Evolutionary conservation across 2,113 vertebrate species (phyloP).

Genomic region (Chloropsis cyanopogon): DNA sequence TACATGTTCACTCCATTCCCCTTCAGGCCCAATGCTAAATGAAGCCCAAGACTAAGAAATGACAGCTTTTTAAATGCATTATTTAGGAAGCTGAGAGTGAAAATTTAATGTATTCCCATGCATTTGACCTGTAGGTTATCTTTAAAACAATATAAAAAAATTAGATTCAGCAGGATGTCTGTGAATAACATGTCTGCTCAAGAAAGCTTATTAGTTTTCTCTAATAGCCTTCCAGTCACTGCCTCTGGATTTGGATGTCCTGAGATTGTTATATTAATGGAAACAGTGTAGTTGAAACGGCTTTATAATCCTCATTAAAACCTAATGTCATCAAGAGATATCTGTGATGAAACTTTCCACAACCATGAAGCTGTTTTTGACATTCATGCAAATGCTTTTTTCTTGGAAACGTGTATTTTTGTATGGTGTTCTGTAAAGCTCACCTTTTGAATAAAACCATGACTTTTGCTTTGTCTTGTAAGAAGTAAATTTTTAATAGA

Average conservation of each 20-base stretch:
- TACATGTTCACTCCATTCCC: neutral
- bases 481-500: neutral
- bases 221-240: neutral
- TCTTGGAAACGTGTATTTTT: neutral
- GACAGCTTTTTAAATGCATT: neutral
- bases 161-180: neutral
- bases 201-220: slow-evolving; percentile 1
- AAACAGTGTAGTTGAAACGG: neutral
- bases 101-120: neutral
- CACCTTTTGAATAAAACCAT: neutral
- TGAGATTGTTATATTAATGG: neutral
- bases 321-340: neutral
- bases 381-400: neutral
- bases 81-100: neutral
- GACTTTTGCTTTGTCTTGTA: neutral
- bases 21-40: neutral
- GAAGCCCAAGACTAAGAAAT: neutral
- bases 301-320: neutral
- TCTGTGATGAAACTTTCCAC: neutral
- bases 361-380: neutral
- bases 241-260: neutral
- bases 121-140: neutral
- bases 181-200: neutral
- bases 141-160: neutral
- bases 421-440: neutral